Conservation (phyloP, 2,113 vertebrate species). For the Atrichornis clamosus region DNA sequence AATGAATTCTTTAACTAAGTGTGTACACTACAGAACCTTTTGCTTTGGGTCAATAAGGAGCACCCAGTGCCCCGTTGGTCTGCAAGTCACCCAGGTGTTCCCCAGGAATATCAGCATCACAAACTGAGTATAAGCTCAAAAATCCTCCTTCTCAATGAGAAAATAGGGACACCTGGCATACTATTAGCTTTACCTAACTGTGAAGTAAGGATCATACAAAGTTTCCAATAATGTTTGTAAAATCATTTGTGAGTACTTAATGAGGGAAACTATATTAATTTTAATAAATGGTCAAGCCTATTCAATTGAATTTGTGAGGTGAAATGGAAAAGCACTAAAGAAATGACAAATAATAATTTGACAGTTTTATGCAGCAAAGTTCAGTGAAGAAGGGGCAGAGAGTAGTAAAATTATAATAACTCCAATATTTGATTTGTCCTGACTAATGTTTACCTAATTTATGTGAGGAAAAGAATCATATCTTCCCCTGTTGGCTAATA, state of each 20-base stretch:
- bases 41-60: not conserved
- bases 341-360: not conserved
- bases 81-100: not conserved
- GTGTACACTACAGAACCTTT: not conserved
- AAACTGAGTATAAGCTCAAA: not conserved
- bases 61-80: not conserved
- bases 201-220: not conserved
- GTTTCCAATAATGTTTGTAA: not conserved
- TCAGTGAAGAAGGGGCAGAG: not conserved
- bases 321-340: not conserved
- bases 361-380: not conserved
- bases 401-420: not conserved
- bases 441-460: not conserved
- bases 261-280: not conserved
- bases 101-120: not conserved
- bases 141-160: not conserved
- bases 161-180: not conserved
- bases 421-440: not conserved
- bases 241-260: not conserved
- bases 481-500: not conserved
- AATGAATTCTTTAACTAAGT: not conserved
- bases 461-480: not conserved
- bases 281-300: not conserved
- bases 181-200: not conserved
- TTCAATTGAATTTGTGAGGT: not conserved